Conservation (phyloP, 2,113 vertebrate genomes). For the Balaenoptera acutorostrata region DNA sequence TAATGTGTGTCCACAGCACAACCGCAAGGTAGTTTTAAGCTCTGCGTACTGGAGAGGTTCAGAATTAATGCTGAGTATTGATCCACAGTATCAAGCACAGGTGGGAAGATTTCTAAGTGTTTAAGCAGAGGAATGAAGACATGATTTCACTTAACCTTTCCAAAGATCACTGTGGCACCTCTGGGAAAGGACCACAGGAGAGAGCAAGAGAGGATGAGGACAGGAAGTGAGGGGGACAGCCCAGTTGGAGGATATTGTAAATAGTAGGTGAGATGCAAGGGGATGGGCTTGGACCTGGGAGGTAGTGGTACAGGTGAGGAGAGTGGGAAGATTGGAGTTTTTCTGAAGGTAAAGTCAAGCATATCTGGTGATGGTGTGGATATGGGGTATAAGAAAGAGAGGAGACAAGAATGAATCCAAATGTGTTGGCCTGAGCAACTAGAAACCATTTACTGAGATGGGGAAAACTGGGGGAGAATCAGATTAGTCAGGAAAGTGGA, state of each 20-base stretch:
- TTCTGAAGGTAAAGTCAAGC: neutral
- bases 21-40: neutral
- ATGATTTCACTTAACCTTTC: neutral
- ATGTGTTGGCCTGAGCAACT: neutral
- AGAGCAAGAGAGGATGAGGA: neutral
- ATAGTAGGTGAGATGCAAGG: neutral
- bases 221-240: neutral
- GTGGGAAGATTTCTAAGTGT: neutral
- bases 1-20: neutral
- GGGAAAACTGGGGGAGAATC: neutral
- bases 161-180: neutral
- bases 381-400: neutral
- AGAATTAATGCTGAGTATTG: neutral
- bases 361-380: neutral
- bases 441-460: neutral
- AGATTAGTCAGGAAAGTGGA: neutral
- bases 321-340: neutral
- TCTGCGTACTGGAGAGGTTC: neutral
- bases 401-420: neutral
- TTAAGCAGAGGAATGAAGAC: neutral
- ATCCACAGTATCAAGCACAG: neutral
- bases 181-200: neutral
- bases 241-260: neutral
- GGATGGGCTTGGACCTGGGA: neutral
- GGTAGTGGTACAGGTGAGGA: neutral